These are phyloP conservation scores for Notothenia coriiceps DNA, from an alignment of 2,113 vertebrate genomes.

Conservation along the genomic window DNA sequence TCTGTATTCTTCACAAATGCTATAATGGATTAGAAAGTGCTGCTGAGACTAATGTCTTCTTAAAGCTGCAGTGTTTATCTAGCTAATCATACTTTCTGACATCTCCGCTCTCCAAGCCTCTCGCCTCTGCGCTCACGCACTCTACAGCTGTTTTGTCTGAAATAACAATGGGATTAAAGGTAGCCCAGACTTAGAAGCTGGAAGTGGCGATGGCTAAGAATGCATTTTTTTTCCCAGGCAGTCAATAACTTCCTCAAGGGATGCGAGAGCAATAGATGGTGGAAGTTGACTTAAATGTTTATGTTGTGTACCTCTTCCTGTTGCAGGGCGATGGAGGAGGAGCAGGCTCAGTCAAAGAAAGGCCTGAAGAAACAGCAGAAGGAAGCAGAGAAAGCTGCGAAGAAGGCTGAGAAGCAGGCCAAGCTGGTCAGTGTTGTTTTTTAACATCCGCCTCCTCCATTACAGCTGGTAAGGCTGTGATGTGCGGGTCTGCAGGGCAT, in stretches of 20 bases:
- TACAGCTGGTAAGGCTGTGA: slow-evolving; percentile 70
- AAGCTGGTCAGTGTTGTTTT: slow-evolving; percentile 79
- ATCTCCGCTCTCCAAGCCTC: slow-evolving; percentile 30
- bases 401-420: slow-evolving; percentile 89
- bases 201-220: slow-evolving; percentile 57
- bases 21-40: slow-evolving; percentile 22
- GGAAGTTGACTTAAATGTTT: slow-evolving; percentile 89
- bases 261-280: slow-evolving; percentile 84
- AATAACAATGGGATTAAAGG: slow-evolving; percentile 78
- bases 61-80: slow-evolving; percentile 21
- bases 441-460: slow-evolving; percentile 50
- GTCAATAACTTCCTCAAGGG: slow-evolving; percentile 89
- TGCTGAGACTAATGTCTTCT: slow-evolving; percentile 11
- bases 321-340: slow-evolving; percentile 83
- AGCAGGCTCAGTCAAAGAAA: slow-evolving; percentile 87
- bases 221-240: slow-evolving; percentile 94
- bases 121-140: slow-evolving; percentile 15
- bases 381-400: slow-evolving; percentile 87
- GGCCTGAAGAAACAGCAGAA: slow-evolving; percentile 87
- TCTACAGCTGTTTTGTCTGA: slow-evolving; percentile 46
- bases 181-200: slow-evolving; percentile 59
- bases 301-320: slow-evolving; percentile 86
- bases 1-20: slow-evolving; percentile 25
- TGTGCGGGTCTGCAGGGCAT: slow-evolving; percentile 54
- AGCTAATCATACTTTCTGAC: slow-evolving; percentile 36